These are phyloP conservation scores for Coboldia fuscipes DNA, from an alignment of 1,140 invertebrate genomes.

Conservation along the genomic window DNA sequence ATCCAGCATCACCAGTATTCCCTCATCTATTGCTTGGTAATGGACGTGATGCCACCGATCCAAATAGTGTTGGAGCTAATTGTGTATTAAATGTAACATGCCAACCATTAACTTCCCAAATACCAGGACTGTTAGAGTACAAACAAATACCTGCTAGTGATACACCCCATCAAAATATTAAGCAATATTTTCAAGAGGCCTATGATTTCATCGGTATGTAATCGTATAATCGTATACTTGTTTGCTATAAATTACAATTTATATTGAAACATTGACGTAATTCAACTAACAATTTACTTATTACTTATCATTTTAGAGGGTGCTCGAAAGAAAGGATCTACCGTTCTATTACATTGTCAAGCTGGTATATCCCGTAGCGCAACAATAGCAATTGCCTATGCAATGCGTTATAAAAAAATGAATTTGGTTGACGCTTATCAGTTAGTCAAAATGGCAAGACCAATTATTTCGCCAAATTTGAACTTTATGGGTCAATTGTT, in stretches of 20 bases:
- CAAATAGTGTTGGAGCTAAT: constrained; percentile 44
- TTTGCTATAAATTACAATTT: no score
- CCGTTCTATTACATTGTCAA: constrained; percentile 85
- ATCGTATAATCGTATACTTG: no score
- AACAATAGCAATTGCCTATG: constrained; percentile 84
- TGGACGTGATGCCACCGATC: constrained; percentile 58
- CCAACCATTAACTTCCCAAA: constrained; percentile 47
- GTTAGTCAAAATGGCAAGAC: constrained; percentile 62
- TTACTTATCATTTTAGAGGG: constrained; percentile 49
- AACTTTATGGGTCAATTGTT: constrained; percentile 93
- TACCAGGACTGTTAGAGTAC: constrained; percentile 49
- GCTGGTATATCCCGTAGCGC: constrained; percentile 87
- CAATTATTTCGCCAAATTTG: constrained; percentile 88
- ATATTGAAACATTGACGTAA: not conserved
- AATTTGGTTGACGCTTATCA: constrained; percentile 80
- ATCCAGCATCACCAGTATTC: constrained; percentile 58
- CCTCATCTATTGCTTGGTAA: constrained; percentile 80
- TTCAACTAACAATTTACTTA: constrained; percentile 5
- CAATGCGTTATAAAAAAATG: constrained; percentile 73
- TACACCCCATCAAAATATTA: constrained; percentile 71
- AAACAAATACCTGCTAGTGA: constrained; percentile 67
- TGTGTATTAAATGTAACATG: constrained; percentile 70
- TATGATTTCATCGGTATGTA: constrained; percentile 76
- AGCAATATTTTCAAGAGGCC: constrained; percentile 81
- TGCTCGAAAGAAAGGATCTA: constrained; percentile 50